Evolutionary conservation across 1,140 invertebrate species (phyloP).

Genomic region (Trichonephila clavata): DNA sequence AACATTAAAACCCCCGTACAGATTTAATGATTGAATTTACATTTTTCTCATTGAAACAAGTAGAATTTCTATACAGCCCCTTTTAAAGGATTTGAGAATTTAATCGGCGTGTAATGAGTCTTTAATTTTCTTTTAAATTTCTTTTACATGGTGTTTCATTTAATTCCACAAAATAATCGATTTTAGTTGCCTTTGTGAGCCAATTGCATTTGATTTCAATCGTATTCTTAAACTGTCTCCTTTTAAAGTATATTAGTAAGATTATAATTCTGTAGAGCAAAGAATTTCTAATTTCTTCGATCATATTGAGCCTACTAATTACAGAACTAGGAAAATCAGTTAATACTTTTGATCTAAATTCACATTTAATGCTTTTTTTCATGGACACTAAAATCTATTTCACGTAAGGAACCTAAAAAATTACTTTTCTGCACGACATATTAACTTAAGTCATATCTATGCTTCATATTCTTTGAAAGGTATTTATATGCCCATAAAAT

Average conservation of each 20-base stretch:
- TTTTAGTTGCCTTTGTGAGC: background rate
- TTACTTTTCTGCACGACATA: no score
- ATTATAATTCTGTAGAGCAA: background rate
- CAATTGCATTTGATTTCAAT: background rate
- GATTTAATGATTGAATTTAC: background rate
- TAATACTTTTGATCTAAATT: background rate
- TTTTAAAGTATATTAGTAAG: background rate
- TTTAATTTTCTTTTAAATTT: constrained; percentile 25
- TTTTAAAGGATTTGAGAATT: background rate
- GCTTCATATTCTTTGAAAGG: no score
- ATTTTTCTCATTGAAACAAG: background rate
- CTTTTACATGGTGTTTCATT: background rate
- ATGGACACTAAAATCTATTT: no score
- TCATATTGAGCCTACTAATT: background rate
- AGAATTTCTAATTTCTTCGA: background rate
- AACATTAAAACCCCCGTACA: no score
- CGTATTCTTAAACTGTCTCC: background rate
- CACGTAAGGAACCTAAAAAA: no score
- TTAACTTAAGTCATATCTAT: no score
- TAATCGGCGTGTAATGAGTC: constrained; percentile 1
- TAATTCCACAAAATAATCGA: background rate
- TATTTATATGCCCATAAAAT: no score
- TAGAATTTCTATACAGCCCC: background rate
- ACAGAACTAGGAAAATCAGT: constrained; percentile 3
- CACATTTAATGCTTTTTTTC: background rate